Conservation (phyloP, 2,797 vertebrate genomes). For the Pitangus sulphuratus region DNA sequence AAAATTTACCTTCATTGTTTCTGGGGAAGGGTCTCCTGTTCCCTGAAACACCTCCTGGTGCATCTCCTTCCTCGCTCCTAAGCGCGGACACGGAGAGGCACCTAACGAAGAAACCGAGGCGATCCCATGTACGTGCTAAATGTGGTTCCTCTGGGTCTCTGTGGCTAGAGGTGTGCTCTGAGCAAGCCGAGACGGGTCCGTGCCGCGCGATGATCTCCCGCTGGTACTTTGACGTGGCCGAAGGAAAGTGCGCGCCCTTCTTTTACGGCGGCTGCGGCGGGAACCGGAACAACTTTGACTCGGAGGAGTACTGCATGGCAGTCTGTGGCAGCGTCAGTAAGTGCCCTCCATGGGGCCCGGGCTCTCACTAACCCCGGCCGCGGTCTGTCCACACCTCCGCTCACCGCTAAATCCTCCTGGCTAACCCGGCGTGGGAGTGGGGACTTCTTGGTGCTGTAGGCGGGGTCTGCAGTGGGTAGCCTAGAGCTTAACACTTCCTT, state of each 20-base stretch:
- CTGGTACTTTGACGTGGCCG: constrained; percentile 94
- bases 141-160: constrained; percentile 80
- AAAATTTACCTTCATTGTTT: background rate
- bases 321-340: constrained; percentile 98
- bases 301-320: constrained; percentile 96
- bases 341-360: constrained; percentile 75
- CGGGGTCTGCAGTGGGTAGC: background rate
- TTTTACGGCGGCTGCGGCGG: constrained; percentile 98
- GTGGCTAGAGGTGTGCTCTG: constrained; percentile 95
- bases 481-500: background rate
- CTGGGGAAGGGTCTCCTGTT: background rate
- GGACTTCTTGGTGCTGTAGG: constrained; percentile 18
- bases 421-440: constrained; percentile 58
- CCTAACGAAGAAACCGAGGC: background rate
- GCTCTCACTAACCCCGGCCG: constrained; percentile 72
- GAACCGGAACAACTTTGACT: constrained; percentile 99
- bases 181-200: constrained; percentile 93
- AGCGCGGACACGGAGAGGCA: background rate
- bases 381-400: constrained; percentile 25
- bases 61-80: rapidly evolving
- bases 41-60: background rate
- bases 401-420: background rate
- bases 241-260: constrained; percentile 94
- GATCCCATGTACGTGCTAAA: constrained; percentile 71
- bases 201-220: constrained; percentile 95